These are phyloP conservation scores for Oscheius myriophilus DNA, from an alignment of 2,888 invertebrate species.

Conservation along the genomic window DNA sequence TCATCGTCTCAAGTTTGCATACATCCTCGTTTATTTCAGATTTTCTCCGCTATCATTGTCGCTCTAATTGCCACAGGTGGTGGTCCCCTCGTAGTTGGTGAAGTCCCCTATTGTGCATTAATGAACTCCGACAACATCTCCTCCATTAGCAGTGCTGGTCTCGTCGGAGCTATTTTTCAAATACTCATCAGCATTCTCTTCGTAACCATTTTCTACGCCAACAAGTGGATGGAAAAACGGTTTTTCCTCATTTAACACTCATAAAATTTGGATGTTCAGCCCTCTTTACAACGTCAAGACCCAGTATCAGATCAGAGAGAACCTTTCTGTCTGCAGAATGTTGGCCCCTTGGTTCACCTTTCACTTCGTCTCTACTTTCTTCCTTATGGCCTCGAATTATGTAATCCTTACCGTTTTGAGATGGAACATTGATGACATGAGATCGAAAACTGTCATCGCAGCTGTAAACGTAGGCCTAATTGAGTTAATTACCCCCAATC, in stretches of 20 bases:
- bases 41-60: background rate
- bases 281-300: constrained; percentile 14
- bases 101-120: constrained; percentile 16
- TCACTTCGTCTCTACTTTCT: constrained; percentile 8
- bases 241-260: background rate
- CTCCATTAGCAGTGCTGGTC: constrained; percentile 6
- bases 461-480: background rate
- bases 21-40: too few species aligned
- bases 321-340: constrained; percentile 15
- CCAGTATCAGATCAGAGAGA: constrained; percentile 17
- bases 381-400: constrained; percentile 11
- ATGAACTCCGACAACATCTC: constrained; percentile 14
- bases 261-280: constrained; percentile 1
- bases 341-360: constrained; percentile 20
- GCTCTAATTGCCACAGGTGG: background rate
- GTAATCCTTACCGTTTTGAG: background rate
- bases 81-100: background rate
- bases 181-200: background rate
- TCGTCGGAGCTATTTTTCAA: constrained; percentile 3
- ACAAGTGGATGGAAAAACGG: constrained; percentile 26
- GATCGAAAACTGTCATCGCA: constrained; percentile 10
- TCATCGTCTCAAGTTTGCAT: too few species aligned
- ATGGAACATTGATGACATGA: constrained; percentile 13
- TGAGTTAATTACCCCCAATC: too few species aligned
- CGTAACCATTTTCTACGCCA: constrained; percentile 9